Evolutionary conservation across 2,113 vertebrate genomes (phyloP).

Genomic region (Crotalus helleri): DNA sequence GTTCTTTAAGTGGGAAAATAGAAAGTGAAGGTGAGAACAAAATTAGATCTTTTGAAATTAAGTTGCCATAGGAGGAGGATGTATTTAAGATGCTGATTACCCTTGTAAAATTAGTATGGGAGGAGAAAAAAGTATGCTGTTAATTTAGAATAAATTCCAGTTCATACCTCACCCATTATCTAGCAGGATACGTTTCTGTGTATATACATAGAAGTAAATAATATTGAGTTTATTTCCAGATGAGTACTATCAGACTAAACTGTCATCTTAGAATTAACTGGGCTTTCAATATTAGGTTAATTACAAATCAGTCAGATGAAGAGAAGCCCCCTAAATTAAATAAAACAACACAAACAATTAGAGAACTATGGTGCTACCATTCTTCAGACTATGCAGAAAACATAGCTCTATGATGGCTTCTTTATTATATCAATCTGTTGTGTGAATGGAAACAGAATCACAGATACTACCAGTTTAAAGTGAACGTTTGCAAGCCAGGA

Average conservation of each 20-base stretch:
- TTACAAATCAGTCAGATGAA: not conserved
- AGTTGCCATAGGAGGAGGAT: not conserved
- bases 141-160: not conserved
- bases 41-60: not conserved
- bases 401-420: not conserved
- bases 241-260: not conserved
- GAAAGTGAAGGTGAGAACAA: not conserved
- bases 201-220: not conserved
- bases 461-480: not conserved
- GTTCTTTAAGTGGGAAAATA: not conserved
- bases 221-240: not conserved
- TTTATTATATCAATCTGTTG: too few species aligned
- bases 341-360: not conserved
- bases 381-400: not conserved
- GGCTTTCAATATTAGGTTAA: not conserved
- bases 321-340: not conserved
- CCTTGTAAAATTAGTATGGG: not conserved
- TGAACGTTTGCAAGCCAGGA: not conserved
- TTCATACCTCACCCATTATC: not conserved
- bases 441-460: not conserved
- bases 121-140: not conserved
- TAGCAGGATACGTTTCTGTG: not conserved
- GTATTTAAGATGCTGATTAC: not conserved
- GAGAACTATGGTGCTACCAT: not conserved
- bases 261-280: not conserved